Evolutionary conservation across 2,797 vertebrate genomes (phyloP).

Genomic region (Notoglanidium macrostoma): DNA sequence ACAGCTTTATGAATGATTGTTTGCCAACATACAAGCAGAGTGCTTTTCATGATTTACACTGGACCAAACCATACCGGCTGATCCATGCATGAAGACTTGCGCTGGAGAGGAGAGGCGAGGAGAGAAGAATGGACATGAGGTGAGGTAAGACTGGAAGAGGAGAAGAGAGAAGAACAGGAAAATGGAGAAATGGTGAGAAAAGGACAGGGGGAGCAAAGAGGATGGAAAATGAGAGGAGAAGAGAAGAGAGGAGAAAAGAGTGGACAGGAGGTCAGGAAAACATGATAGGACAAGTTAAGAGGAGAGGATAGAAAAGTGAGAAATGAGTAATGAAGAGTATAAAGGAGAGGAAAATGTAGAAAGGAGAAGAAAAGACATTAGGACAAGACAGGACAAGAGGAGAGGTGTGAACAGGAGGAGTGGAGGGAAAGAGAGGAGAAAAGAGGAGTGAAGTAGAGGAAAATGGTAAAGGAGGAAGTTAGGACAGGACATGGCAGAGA

Average conservation of each 20-base stretch:
- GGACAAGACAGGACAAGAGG: neutral
- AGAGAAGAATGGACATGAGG: neutral
- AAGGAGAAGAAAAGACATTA: neutral
- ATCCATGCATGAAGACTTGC: constrained; percentile 1
- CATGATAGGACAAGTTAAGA: neutral
- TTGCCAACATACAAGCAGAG: constrained; percentile 33
- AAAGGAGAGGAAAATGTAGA: neutral
- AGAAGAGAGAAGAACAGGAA: neutral
- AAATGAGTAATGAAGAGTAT: neutral
- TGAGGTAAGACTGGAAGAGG: neutral
- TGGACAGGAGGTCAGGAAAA: neutral
- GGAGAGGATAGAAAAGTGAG: neutral
- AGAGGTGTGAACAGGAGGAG: neutral
- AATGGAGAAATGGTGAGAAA: neutral
- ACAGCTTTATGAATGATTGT: constrained; percentile 45
- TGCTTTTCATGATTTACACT: constrained; percentile 12
- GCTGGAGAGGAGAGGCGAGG: neutral
- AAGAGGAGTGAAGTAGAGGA: neutral
- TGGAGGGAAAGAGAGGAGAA: neutral
- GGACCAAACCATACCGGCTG: neutral
- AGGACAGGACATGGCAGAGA: neutral
- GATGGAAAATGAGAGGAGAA: neutral
- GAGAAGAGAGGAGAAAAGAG: neutral
- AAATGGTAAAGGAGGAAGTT: neutral
- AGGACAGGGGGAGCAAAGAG: neutral